These are phyloP conservation scores for Smittia sp. DNA, from an alignment of 2,888 invertebrate genomes.

Conservation along the genomic window DNA sequence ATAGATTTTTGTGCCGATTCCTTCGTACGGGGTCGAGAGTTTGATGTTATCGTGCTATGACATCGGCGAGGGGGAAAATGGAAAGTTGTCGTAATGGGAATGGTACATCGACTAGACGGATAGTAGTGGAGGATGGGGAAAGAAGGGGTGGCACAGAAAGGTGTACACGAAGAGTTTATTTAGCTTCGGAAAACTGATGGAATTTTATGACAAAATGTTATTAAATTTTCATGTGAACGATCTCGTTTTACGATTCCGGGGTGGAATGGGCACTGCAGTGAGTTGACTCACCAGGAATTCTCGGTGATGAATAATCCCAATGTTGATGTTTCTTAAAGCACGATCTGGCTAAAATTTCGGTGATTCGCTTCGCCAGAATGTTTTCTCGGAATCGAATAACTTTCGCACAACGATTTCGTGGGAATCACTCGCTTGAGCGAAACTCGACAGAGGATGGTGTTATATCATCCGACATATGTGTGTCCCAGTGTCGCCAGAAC, in stretches of 20 bases:
- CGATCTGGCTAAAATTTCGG: not conserved
- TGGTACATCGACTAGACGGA: constrained; percentile 34
- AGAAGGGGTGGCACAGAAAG: not conserved
- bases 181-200: constrained; percentile 12
- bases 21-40: not conserved
- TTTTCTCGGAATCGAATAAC: not conserved
- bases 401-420: not conserved
- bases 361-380: not conserved
- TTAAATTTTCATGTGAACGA: not conserved
- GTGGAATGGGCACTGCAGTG: not conserved
- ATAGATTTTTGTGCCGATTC: not conserved
- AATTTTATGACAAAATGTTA: constrained; percentile 16
- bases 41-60: not conserved
- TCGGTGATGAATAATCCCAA: not conserved
- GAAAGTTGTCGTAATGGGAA: constrained; percentile 3
- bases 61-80: not conserved
- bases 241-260: not conserved
- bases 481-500: not conserved
- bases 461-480: constrained; percentile 17
- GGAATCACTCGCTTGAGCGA: not conserved
- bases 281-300: not conserved
- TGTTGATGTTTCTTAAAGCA: not conserved
- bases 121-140: not conserved
- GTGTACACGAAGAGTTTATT: not conserved
- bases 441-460: not conserved